Base-by-base conservation (phyloP, 2,888 invertebrate species). In the Agrotis segetum region DNA sequence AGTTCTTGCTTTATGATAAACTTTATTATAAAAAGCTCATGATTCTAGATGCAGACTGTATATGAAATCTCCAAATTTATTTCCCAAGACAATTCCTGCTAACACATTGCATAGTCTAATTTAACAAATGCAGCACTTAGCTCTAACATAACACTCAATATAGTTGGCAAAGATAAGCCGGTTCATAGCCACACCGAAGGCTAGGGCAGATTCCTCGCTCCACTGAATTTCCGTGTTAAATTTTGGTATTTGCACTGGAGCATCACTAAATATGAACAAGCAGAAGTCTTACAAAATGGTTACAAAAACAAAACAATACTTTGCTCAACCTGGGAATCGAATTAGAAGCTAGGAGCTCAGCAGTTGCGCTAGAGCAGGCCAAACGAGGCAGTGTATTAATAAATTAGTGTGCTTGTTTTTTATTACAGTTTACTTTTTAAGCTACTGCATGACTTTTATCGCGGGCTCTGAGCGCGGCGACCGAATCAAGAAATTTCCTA, bases 211-310 rank as follows among this genome's bases (percentile, higher is more conserved):
- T 76, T 82, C 76, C 84, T 67, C 78, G 84, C 84, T 77, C 63
- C 74, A 77, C 71, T 75, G 79, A 84, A 81, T 85, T 81, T 85
- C 81, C 79, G 79, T 81, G 82, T 79, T 76, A 82, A 85, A 84
- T 84, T 85, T 85, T 81, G 82, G 82, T 82, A 85, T 85, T 85
- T 85, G 62, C 76, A 73, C 67, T 77, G 63, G 67, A 71, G 53
- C 13, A 5, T 13, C 53, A 53, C 21, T 3, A 24, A 9, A 47
- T 17, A 66, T 29, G 0, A 17, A 56, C 0, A 5, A 0, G 3
- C 16, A 66, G 67, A 77, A 79, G 49, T 19, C 19, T 11, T 50
- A 11, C 19, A 29, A 29, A 29, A 29, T 29, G 24, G n/a, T n/a
- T n/a, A n/a, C n/a, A n/a, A n/a, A n/a, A n/a, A n/a, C n/a, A n/a